phyloP scores from a whole-genome alignment of 1,140 invertebrate species.

The Panonychus citri region DNA sequence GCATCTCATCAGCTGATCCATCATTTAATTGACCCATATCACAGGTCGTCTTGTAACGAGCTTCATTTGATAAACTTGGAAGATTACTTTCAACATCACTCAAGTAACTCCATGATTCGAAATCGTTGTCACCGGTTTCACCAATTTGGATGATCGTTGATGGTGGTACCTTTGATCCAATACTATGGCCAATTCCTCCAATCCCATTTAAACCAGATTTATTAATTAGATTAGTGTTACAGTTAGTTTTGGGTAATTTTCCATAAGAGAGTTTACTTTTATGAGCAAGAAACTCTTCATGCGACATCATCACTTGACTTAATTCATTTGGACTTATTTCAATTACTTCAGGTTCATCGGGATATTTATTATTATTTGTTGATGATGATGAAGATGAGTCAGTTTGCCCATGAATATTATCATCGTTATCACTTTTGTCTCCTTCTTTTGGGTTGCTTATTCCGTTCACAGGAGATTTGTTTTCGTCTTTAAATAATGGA shows the following conservation, averaged over 20 bases:
- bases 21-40: too few species aligned
- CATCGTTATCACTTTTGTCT: too few species aligned
- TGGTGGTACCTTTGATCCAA: not conserved
- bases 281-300: constrained; percentile 1
- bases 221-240: not conserved
- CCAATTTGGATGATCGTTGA: not conserved
- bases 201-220: not conserved
- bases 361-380: too few species aligned
- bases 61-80: not conserved
- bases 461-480: too few species aligned
- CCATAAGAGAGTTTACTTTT: not conserved
- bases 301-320: constrained; percentile 5
- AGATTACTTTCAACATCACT: not conserved
- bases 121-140: not conserved
- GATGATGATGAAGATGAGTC: not conserved
- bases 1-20: too few species aligned
- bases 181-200: not conserved
- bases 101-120: constrained; percentile 2
- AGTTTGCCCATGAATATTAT: too few species aligned
- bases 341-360: constrained; percentile 5
- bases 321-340: constrained; percentile 6
- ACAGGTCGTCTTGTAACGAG: too few species aligned
- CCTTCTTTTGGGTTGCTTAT: too few species aligned
- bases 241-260: not conserved
- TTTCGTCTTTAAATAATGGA: too few species aligned